Evolutionary conservation across 2,113 vertebrate species (phyloP), one percentile per base, ranked within the genome.

Genomic region (Suncus etruscus): DNA sequence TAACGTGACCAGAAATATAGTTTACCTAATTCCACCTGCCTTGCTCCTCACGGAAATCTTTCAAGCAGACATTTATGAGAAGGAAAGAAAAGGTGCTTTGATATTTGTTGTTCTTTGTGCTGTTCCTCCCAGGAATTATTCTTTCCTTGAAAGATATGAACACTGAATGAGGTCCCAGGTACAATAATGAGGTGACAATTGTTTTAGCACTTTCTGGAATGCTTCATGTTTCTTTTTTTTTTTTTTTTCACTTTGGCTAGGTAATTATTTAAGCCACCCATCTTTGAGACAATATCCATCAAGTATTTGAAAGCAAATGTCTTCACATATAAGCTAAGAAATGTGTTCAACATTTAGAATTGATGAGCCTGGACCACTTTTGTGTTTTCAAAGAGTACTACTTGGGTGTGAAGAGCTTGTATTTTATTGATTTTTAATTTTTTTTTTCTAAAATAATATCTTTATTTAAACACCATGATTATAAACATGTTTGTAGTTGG

Each of bases 81-180:
- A 74, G 58, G 58, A 61, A 58, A 76, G 76, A 48, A 31, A 25
- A 45, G 8, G 48, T 81, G 10, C 27, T 82, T 88, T 88, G 61
- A 18, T 85, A 73, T 81, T 84, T 66, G 65, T 89, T 91, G 82
- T 70, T 85, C 27, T 51, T 8, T 50, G 8, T 85, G 29, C 48
- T 92, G 68, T 39, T 68, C 70, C 24, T 84, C 24, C 27, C 4
- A 70, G 18, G 11, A 4, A 3, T 39, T 73, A 82, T 82, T 79
- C 75, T 90, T 73, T 69, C 0, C 74, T 70, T 11, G 61, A 51
- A 80, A 54, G 5, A 81, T 85, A 29, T 83, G 39, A 74, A 51
- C 31, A 39, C 11, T 88, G 74, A 32, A 25, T 70, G 3, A 14
- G 8, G 20, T 74, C 6, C 39, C 45, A 3, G 47, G 58, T 84